phyloP scores from a whole-genome alignment of 2,113 vertebrate species.

The Tragulus kanchil region DNA sequence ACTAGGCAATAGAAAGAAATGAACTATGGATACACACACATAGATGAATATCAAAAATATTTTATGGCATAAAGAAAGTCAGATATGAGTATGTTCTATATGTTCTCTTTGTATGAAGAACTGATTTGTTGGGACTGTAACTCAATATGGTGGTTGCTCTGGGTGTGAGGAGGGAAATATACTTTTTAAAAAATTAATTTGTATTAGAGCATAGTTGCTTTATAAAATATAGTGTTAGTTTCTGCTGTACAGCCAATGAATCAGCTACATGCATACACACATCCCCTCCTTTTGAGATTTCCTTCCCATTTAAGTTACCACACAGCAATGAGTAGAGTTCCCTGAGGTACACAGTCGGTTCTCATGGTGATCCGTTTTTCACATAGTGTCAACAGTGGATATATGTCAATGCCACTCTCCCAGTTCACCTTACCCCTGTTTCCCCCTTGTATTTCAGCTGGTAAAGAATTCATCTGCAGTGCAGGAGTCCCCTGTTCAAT shows the following conservation, averaged over 20 bases:
- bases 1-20: not conserved
- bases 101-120: not conserved
- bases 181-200: not conserved
- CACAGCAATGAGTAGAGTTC: not conserved
- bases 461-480: no score
- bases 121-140: not conserved
- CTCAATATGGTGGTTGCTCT: not conserved
- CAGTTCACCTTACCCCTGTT: not conserved
- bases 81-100: not conserved
- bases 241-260: not conserved
- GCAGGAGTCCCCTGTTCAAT: no score
- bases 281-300: not conserved
- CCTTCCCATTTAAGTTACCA: not conserved
- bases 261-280: not conserved
- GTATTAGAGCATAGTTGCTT: not conserved
- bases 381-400: accelerated
- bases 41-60: not conserved
- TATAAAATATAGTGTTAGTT: not conserved
- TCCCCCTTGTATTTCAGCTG: not conserved
- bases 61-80: not conserved
- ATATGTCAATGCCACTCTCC: not conserved
- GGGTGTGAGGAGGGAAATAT: accelerated
- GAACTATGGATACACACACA: not conserved
- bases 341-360: not conserved
- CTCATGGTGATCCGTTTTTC: not conserved